A percentile compares a stretch with the other conserved stretches of the same genome.
These are phyloP conservation scores for Aelia acuminata DNA, from an alignment of 2,888 invertebrate genomes.

Conservation along the genomic window DNA sequence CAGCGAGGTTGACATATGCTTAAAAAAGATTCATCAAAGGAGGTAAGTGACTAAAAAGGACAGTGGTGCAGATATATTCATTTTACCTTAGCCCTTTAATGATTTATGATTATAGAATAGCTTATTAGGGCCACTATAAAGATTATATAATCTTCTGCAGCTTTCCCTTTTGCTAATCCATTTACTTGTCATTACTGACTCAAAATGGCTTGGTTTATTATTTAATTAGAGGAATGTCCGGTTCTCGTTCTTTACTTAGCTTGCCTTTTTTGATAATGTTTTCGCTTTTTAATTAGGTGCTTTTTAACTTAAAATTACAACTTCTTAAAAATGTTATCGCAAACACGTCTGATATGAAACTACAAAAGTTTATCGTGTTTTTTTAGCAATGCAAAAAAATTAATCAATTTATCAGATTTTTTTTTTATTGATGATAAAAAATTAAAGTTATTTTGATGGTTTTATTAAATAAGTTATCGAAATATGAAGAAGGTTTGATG, in stretches of 20 bases:
- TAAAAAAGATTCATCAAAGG: neutral
- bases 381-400: neutral
- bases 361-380: neutral
- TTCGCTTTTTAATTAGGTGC: neutral
- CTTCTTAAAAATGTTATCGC: neutral
- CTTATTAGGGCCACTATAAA: neutral
- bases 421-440: neutral
- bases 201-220: neutral
- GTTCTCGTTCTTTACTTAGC: neutral
- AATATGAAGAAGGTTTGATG: constrained; percentile 42
- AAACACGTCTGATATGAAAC: neutral
- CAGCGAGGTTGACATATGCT: neutral
- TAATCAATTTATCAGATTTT: neutral
- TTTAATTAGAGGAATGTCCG: neutral
- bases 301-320: neutral
- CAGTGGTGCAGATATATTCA: neutral
- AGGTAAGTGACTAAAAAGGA: neutral
- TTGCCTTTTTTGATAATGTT: neutral
- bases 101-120: neutral
- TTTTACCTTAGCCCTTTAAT: neutral
- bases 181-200: neutral
- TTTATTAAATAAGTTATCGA: neutral
- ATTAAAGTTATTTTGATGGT: neutral
- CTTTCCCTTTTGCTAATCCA: neutral
- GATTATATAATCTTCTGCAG: neutral